Evolutionary conservation across 1,140 invertebrate genomes (phyloP), one percentile per base, ranked within the genome.

Genomic region (Drosophila prosaltans): DNA sequence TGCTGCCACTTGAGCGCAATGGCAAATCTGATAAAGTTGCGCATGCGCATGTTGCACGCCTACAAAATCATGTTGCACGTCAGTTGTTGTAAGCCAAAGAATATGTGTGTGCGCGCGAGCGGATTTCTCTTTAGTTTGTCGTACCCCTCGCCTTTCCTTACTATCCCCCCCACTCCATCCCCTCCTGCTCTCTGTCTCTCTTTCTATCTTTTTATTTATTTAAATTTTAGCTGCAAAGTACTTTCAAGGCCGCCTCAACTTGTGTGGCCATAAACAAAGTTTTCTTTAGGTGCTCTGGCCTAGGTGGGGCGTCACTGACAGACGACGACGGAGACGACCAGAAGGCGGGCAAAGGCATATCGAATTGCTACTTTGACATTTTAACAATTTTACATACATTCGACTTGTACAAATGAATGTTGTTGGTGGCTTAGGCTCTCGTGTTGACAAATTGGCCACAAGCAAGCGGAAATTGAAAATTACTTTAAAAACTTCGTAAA

Each of bases 1-100:
- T 51, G 64, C 75, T 79, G 41, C 63, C 65, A 62, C 58, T 48
- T 60, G 74, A 72, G 65, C 45, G 45, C 66, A 65, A 55, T 62
- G 63, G 73, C 69, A 59, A 78, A 84, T 91, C 84, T 89, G 89
- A 84, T 91, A 85, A 89, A 79, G 79, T 77, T 90, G 84, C 81
- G 79, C 85, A 90, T 90, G 85, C 86, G 85, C 90, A 91, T 91
- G 90, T 91, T 91, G 83, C 88, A 90, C 90, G 90, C 90, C 90
- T 90, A 91, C 90, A 91, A 91, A 91, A 90, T 91, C 90, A 91
- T 91, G 90, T 91, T 90, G 90, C 90, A 89, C 80, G 90, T 91
- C 90, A 91, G 82, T 91, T 71, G 76, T 75, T 77, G 69, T 78
- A 60, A 66, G 77, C 84, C 81, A 76, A 74, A 78, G 84, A 79